Evolutionary conservation across 1,140 invertebrate species (phyloP).

Genomic region (Hylaeus volcanicus): DNA sequence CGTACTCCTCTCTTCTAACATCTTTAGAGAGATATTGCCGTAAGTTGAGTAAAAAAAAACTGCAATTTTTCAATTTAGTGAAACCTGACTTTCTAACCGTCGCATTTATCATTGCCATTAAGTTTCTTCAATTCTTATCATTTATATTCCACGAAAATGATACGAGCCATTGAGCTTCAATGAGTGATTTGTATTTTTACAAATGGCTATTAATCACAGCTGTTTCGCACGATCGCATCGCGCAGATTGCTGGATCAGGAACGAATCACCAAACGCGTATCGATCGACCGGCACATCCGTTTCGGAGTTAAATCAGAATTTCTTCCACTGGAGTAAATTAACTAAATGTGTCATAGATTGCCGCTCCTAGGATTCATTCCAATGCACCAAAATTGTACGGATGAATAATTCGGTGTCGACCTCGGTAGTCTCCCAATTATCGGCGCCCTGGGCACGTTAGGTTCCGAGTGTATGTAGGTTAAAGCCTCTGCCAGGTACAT

Average conservation of each 20-base stretch:
- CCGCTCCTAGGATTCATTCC: background rate
- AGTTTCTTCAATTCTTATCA: background rate
- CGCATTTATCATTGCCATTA: too few species aligned
- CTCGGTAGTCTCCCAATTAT: slow-evolving; percentile 23
- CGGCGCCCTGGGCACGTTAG: slow-evolving; percentile 1
- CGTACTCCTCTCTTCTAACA: too few species aligned
- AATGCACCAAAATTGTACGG: background rate
- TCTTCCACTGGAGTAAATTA: slow-evolving; percentile 4
- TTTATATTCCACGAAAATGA: background rate
- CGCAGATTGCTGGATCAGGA: background rate
- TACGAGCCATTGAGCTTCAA: background rate
- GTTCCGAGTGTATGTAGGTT: slow-evolving; percentile 22
- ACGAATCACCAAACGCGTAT: background rate
- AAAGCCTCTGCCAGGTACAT: slow-evolving; percentile 25
- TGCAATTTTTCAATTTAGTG: too few species aligned
- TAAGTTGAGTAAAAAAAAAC: too few species aligned
- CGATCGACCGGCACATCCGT: background rate
- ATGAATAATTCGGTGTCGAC: slow-evolving; percentile 33
- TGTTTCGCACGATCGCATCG: background rate
- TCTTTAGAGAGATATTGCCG: too few species aligned
- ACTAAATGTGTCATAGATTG: slow-evolving; percentile 4
- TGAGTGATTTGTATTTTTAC: background rate
- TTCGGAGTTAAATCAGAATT: slow-evolving; percentile 21
- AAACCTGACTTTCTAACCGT: too few species aligned
- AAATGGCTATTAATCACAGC: background rate